phyloP scores from a whole-genome alignment of 2,888 invertebrate genomes.

The Callyntrura guangdongensis region DNA sequence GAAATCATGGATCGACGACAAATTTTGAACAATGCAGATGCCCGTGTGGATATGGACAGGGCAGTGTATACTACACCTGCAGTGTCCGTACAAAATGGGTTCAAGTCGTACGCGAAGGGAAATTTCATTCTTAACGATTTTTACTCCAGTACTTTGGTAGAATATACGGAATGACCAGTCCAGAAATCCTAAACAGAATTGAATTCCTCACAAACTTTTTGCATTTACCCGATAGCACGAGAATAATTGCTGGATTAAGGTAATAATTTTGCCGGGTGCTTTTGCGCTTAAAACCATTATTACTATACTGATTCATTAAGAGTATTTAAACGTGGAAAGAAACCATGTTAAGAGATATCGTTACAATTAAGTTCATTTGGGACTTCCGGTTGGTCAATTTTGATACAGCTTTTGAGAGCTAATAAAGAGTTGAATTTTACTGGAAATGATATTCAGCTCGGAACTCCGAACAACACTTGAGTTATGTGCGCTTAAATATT shows the following conservation, averaged over 20 bases:
- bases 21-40: slow-evolving; percentile 33
- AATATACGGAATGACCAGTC: slow-evolving; percentile 77
- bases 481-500: too few relatives aligned
- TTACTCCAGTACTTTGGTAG: slow-evolving; percentile 76
- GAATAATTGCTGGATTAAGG: slow-evolving; percentile 70
- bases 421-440: too few relatives aligned
- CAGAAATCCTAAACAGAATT: slow-evolving; percentile 67
- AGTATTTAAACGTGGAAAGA: too few relatives aligned
- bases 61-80: slow-evolving; percentile 86
- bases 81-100: slow-evolving; percentile 94
- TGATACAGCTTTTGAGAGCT: too few relatives aligned
- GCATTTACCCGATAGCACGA: slow-evolving; percentile 61
- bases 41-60: slow-evolving; percentile 36
- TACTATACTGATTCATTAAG: too few relatives aligned
- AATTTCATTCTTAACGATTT: slow-evolving; percentile 95
- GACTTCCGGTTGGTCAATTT: too few relatives aligned
- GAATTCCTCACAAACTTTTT: slow-evolving; percentile 74
- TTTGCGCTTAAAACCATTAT: too few relatives aligned
- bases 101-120: slow-evolving; percentile 95
- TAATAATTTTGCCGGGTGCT: too few relatives aligned
- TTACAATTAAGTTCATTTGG: too few relatives aligned
- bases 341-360: too few relatives aligned
- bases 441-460: too few relatives aligned
- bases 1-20: slow-evolving; percentile 38
- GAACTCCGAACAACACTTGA: too few relatives aligned